Evolutionary conservation across 2,888 invertebrate species (phyloP), one percentile per base, ranked within the genome.

Genomic region (Chaetoderma sp.): DNA sequence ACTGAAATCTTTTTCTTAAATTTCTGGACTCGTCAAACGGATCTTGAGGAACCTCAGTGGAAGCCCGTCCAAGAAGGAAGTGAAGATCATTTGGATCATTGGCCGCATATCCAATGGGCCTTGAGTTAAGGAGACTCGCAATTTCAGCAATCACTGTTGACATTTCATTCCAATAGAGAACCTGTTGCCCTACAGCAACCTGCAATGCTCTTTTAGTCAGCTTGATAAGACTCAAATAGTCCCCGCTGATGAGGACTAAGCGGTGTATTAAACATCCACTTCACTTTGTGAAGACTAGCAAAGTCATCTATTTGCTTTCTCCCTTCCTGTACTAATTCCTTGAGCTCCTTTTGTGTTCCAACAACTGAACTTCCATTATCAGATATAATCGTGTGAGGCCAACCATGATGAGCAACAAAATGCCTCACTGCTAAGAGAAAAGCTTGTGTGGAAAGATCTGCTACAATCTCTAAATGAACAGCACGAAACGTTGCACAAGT

Each of bases 1-100:
- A 52, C 27, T 13, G 52, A 18, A 52, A 52, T 13, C 52, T 6
- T 52, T 52, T 52, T 10, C 30, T 23, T 8, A 52, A 21, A 52
- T 52, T 25, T 18, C 28, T 52, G n/a, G 52, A 27, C 23, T 47
- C 44, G n/a, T 58, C 58, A 58, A 32, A 58, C 13, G 58, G 58
- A 4, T 21, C 58, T 8, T 58, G 44, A 21, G 45, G 44, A 4
- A 18, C 23, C 28, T 4, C n/a, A n/a, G 18, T n/a, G 25, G 33
- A 13, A 18, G 36, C 58, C 10, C 58, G 4, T 5, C 58, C 39
- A 10, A 58, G 23, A 21, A 58, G 18, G 28, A 58, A 58, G 23
- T 58, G 58, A 27, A 33, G 21, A 8, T 58, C 58, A 5, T 33
- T 32, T 44, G 58, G 58, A 10, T 23, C 23, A 16, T 32, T 21